Percentiles rank a stretch among this genome's conserved stretches.
Evolutionary conservation across 2,888 invertebrate genomes (phyloP).

Genomic region (Spodoptera picta): DNA sequence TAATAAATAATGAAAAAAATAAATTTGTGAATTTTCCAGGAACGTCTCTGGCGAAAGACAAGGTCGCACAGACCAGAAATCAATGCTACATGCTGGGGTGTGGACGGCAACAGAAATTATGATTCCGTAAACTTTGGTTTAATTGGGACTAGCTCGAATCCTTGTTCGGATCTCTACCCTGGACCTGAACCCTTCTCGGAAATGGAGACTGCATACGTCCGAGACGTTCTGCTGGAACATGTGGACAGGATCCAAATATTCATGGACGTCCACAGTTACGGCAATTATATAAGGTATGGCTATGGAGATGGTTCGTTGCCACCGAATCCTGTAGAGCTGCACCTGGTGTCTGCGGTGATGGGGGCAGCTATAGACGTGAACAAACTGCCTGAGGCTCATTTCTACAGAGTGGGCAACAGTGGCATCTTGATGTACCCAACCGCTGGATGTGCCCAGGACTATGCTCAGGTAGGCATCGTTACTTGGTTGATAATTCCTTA

Average conservation of each 20-base stretch:
- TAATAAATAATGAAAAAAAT: too few species aligned
- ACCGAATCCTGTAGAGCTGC: slow-evolving; percentile 71
- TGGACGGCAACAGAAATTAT: slow-evolving; percentile 92
- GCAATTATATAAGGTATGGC: slow-evolving; percentile 83
- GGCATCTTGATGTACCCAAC: slow-evolving; percentile 63
- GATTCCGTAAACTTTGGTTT: slow-evolving; percentile 87
- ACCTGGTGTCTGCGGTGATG: slow-evolving; percentile 66
- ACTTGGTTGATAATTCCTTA: not conserved
- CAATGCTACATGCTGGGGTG: slow-evolving; percentile 86
- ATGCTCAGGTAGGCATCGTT: slow-evolving; percentile 26
- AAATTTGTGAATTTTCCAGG: slow-evolving; percentile 64
- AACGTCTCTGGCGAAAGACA: slow-evolving; percentile 90
- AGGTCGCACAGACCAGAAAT: slow-evolving; percentile 71
- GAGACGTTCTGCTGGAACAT: slow-evolving; percentile 67
- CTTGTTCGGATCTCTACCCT: slow-evolving; percentile 89
- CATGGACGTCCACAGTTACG: slow-evolving; percentile 91
- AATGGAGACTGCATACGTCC: slow-evolving; percentile 81
- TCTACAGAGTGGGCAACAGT: slow-evolving; percentile 72
- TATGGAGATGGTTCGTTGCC: slow-evolving; percentile 72
- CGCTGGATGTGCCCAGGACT: slow-evolving; percentile 55
- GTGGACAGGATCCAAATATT: slow-evolving; percentile 89
- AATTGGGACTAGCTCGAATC: slow-evolving; percentile 81
- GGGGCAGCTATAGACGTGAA: slow-evolving; percentile 67
- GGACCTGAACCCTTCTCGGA: slow-evolving; percentile 90
- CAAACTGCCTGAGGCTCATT: slow-evolving; percentile 61